Conservation (phyloP, 2,113 vertebrate species). For the Myrmophylax atrothorax region DNA sequence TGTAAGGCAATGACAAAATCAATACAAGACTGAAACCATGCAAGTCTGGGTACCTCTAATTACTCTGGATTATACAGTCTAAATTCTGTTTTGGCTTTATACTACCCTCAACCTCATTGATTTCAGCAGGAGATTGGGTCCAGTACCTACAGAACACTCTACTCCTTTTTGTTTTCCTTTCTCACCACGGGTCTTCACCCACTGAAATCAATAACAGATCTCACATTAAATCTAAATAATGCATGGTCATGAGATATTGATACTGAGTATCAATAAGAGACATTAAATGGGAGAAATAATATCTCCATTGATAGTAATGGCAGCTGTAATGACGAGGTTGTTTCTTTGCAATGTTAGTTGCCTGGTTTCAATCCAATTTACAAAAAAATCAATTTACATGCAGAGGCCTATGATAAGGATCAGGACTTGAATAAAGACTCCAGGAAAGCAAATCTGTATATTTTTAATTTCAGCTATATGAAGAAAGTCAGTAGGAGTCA, state of each 20-base stretch:
- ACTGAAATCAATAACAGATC: neutral
- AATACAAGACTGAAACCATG: slow-evolving; percentile 34
- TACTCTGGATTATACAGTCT: slow-evolving; percentile 33
- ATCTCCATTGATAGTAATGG: neutral
- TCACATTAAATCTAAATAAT: neutral
- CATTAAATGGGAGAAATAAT: neutral
- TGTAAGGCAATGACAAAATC: slow-evolving; percentile 57
- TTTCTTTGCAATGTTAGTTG: neutral
- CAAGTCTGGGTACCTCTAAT: slow-evolving; percentile 26
- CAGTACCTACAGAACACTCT: neutral
- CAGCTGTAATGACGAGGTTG: neutral
- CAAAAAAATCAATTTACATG: neutral
- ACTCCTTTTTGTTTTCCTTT: neutral
- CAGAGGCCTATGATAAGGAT: neutral
- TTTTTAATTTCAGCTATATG: neutral
- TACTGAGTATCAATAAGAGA: neutral
- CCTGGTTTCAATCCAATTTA: neutral
- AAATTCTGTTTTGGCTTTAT: slow-evolving; percentile 15
- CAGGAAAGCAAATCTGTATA: neutral
- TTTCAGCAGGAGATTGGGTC: slow-evolving; percentile 2
- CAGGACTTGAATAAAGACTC: neutral
- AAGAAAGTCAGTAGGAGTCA: neutral
- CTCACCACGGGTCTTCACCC: neutral
- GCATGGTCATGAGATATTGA: neutral
- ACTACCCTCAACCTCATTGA: neutral